Conservation (phyloP, 2,113 vertebrate species). For the Lipotes vexillifer region DNA sequence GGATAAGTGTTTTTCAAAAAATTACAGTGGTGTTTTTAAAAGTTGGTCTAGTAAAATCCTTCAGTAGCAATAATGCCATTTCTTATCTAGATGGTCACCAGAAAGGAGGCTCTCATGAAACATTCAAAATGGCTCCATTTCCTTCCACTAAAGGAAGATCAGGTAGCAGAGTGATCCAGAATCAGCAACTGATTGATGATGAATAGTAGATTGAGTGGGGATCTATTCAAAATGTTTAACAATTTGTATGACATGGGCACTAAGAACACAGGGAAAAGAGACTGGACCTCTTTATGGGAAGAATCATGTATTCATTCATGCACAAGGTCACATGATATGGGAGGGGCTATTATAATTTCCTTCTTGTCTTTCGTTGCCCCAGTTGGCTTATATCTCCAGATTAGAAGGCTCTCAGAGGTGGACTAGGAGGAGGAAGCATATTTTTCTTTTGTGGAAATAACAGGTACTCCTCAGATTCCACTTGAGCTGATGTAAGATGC, state of each 20-base stretch:
- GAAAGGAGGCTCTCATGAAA: neutral
- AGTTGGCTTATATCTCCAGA: neutral
- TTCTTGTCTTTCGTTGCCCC: neutral
- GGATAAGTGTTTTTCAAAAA: constrained; percentile 24
- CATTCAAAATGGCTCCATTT: neutral
- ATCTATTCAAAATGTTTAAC: neutral
- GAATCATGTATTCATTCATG: neutral
- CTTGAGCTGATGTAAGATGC: neutral
- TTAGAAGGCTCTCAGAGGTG: neutral
- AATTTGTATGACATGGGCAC: neutral
- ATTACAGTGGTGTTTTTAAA: neutral
- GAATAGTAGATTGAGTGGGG: neutral
- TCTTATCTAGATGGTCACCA: neutral
- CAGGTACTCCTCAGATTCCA: neutral
- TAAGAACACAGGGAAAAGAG: neutral
- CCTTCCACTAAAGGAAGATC: neutral
- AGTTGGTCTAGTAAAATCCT: neutral
- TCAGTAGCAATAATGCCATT: neutral
- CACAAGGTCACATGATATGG: neutral
- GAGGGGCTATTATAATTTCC: neutral
- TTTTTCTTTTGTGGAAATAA: neutral
- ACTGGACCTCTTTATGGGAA: neutral
- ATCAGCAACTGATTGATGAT: neutral
- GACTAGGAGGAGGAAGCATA: neutral
- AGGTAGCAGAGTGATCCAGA: neutral